A percentile compares a stretch with the other conserved stretches of the same genome.
These are phyloP conservation scores for Haliaeetus leucogaster DNA, from an alignment of 2,113 vertebrate genomes.

Conservation along the genomic window DNA sequence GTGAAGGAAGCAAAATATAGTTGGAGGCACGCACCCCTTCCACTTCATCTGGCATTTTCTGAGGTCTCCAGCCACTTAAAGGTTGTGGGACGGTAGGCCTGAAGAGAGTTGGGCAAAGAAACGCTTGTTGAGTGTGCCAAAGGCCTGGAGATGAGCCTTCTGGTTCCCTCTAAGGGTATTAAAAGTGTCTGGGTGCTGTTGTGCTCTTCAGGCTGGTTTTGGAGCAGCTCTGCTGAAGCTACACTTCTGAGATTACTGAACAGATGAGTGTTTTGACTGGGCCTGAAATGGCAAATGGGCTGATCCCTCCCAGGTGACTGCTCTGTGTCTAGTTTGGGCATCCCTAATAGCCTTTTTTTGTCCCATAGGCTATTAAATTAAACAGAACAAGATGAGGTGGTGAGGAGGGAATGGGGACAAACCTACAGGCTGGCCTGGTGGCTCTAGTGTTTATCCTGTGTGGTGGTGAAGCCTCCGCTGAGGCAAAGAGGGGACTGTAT, in stretches of 20 bases:
- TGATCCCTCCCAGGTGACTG: background rate
- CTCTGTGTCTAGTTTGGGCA: background rate
- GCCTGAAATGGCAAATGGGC: fast-evolving
- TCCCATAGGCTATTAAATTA: fast-evolving
- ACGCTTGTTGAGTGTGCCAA: fast-evolving
- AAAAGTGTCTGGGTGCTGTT: fast-evolving
- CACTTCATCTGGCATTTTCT: fast-evolving
- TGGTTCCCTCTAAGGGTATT: fast-evolving
- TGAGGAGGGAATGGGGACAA: background rate
- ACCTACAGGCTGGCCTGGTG: background rate
- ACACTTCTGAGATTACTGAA: fast-evolving
- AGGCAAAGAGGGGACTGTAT: too few species aligned
- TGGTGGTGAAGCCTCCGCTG: too few species aligned
- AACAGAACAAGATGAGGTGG: fast-evolving
- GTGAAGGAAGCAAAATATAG: fast-evolving
- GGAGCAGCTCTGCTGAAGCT: background rate
- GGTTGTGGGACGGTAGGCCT: fast-evolving
- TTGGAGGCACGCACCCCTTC: fast-evolving
- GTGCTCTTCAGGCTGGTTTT: fast-evolving
- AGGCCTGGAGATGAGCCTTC: fast-evolving
- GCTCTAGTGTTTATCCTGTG: background rate
- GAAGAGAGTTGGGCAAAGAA: too few species aligned
- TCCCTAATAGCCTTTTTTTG: fast-evolving
- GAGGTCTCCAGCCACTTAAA: background rate
- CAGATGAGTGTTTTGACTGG: fast-evolving